Evolutionary conservation across 2,797 vertebrate genomes (phyloP), one percentile per base, ranked within the genome.

Genomic region (Sciaenops ocellatus): DNA sequence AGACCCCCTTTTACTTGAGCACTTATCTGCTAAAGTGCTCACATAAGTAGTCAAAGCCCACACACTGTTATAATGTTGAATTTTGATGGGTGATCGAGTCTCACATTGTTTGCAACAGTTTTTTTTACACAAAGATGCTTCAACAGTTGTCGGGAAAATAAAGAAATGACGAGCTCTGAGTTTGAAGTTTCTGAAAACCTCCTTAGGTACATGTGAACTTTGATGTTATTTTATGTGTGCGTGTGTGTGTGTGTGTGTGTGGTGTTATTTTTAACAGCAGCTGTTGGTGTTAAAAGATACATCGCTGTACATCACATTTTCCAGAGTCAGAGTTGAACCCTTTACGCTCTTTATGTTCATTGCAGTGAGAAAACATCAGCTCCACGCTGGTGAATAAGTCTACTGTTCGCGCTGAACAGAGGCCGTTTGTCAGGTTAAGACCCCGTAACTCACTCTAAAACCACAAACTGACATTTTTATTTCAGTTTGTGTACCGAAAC

Each of bases 11-110:
- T 88, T 67, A 73, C 74, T 69, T 66, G 51, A 73, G 67, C 28
- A 80, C 76, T 86, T 83, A 84, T 87, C 86, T 79, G 46, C 56
- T 74, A 70, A 34, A 87, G 84, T 15, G 83, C 83, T 90, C 82
- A 5, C 80, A 82, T 80, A 87, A 55, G 83, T 52, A 52, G 86
- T 78, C 56, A 41, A 77, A 86, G 65, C n/a, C 34, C 76, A 62
- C 71, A 51, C 80, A 76, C 46, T 57, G 70, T 47, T 79, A 7
- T 41, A 34, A 65, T 38, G 52, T 12, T 70, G 69, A n/a, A 20
- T 73, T 72, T 46, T 78, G 60, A 77, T 47, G 67, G 54, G 80
- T 74, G 69, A 65, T 66, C 0, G 2, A 44, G 59, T 68, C 48
- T 79, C 52, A 60, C 6, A 24, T 77, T 77, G 24, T 44, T 38